Conservation (phyloP, 2,113 vertebrate species). For the Tamias sibiricus region DNA sequence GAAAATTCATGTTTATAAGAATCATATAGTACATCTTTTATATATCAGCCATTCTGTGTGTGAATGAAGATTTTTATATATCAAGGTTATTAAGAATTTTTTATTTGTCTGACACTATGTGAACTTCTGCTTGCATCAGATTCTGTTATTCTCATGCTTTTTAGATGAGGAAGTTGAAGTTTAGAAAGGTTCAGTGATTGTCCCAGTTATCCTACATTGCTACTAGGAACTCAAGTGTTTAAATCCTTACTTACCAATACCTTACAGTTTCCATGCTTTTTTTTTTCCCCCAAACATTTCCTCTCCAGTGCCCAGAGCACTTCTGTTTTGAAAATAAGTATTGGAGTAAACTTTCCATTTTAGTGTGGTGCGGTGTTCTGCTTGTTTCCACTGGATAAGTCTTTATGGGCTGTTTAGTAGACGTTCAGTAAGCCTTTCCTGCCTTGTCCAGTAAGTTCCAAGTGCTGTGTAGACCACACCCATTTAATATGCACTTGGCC, state of each 20-base stretch:
- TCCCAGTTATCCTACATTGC: neutral
- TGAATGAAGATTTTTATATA: conserved; percentile 40
- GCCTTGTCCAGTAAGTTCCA: neutral
- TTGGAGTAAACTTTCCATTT: conserved; percentile 28
- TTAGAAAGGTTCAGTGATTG: conserved; percentile 12
- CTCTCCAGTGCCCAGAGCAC: neutral
- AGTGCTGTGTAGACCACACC: neutral
- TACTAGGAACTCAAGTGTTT: neutral
- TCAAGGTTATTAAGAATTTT: conserved; percentile 33
- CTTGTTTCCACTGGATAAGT: neutral
- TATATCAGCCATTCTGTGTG: neutral
- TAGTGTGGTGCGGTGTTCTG: neutral
- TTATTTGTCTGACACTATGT: neutral
- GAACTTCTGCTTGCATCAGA: neutral
- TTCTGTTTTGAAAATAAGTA: conserved; percentile 38
- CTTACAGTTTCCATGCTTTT: neutral
- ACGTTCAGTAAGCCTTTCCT: neutral
- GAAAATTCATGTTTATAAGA: neutral
- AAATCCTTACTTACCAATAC: neutral
- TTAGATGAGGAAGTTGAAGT: neutral
- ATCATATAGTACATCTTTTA: neutral
- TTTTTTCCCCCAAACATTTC: neutral
- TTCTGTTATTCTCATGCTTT: neutral
- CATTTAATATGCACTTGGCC: neutral
- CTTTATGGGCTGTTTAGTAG: neutral